Evolutionary conservation across 2,113 vertebrate species (phyloP).

Genomic region (Scolopax mira): DNA sequence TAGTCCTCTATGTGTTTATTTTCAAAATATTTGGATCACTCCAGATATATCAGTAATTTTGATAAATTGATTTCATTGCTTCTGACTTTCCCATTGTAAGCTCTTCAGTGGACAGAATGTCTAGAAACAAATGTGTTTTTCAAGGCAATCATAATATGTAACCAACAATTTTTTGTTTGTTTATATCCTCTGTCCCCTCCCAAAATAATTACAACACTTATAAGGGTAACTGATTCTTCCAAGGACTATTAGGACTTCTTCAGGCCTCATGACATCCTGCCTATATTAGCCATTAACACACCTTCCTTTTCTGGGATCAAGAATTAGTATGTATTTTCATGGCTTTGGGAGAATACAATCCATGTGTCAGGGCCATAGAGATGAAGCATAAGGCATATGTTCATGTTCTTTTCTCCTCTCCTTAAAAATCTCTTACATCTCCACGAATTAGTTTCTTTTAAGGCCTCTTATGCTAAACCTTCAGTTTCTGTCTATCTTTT

Average conservation of each 20-base stretch:
- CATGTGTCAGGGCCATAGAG: not conserved
- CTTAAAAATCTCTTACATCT: not conserved
- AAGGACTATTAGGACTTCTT: not conserved
- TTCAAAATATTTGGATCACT: not conserved
- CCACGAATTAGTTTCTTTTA: not conserved
- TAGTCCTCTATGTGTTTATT: not conserved
- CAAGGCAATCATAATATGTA: not conserved
- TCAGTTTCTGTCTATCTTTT: not conserved
- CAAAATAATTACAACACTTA: not conserved
- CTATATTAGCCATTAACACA: not conserved
- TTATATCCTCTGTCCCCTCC: not conserved
- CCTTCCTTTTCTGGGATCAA: not conserved
- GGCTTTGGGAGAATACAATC: not conserved
- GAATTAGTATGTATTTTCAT: not conserved
- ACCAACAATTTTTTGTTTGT: not conserved
- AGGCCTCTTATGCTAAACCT: not conserved
- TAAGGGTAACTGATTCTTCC: not conserved
- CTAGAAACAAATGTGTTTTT: not conserved
- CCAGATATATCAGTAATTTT: not conserved
- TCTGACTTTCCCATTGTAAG: not conserved
- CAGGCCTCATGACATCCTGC: not conserved
- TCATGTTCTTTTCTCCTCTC: not conserved
- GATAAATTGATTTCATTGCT: not conserved
- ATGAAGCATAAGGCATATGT: not conserved
- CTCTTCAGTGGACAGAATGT: not conserved